These are phyloP conservation scores for Nanger granti DNA, from an alignment of 2,113 vertebrate genomes.

Conservation along the genomic window DNA sequence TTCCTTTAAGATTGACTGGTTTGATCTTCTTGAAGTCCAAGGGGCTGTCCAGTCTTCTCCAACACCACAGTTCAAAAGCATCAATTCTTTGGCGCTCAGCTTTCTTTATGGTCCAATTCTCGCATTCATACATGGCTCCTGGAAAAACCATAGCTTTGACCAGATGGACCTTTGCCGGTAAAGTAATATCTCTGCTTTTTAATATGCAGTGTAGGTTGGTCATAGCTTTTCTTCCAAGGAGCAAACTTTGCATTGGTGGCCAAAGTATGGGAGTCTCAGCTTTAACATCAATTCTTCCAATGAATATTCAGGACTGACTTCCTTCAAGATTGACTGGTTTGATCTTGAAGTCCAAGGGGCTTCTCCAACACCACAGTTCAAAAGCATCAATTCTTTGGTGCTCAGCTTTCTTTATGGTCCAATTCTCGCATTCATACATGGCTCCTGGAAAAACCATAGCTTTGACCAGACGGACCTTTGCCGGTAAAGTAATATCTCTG, in stretches of 20 bases:
- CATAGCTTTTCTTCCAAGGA: background rate
- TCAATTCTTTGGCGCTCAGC: background rate
- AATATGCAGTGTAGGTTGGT: background rate
- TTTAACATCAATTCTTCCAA: background rate
- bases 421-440: background rate
- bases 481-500: background rate
- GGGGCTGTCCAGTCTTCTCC: background rate
- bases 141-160: background rate
- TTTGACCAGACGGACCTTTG: background rate
- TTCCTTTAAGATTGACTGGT: background rate
- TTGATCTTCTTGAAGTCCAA: background rate
- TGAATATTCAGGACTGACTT: background rate
- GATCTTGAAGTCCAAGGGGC: background rate
- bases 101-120: background rate
- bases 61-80: background rate
- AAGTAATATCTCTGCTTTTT: background rate
- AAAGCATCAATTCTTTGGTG: background rate
- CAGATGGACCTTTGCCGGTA: rapidly evolving
- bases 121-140: background rate
- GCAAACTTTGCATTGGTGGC: background rate
- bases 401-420: background rate
- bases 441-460: background rate
- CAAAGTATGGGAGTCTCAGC: background rate
- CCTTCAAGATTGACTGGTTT: background rate
- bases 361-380: background rate